Percentiles rank a stretch among this genome's conserved stretches.
phyloP scores from a whole-genome alignment of 2,888 invertebrate species.

The Amphipyra berbera region DNA sequence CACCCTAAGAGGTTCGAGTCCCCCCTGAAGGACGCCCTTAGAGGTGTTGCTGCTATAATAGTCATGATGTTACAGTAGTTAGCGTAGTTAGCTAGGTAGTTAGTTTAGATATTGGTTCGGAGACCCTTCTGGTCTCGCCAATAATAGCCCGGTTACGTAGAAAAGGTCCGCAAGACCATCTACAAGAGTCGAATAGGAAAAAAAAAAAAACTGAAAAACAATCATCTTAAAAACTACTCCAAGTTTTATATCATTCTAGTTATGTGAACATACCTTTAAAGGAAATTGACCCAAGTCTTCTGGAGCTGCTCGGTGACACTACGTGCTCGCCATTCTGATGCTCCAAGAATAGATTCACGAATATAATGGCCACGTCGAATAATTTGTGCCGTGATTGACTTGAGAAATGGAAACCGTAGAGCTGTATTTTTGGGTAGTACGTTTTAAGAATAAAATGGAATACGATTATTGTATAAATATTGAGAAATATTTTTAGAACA shows the following conservation, averaged over 20 bases:
- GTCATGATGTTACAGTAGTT: too few relatives aligned
- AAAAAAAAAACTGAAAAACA: background rate
- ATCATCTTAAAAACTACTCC: background rate
- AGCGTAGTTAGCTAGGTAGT: too few relatives aligned
- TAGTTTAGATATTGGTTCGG: too few relatives aligned
- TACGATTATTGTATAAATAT: background rate
- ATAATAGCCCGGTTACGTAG: too few relatives aligned
- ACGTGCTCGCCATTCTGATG: slow-evolving; percentile 74
- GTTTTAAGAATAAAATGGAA: background rate
- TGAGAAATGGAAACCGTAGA: slow-evolving; percentile 37
- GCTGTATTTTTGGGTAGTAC: slow-evolving; percentile 20
- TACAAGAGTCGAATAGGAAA: too few relatives aligned
- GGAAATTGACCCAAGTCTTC: slow-evolving; percentile 78
- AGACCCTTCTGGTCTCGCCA: too few relatives aligned
- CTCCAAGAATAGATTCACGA: slow-evolving; percentile 52
- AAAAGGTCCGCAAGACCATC: too few relatives aligned
- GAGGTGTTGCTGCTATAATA: too few relatives aligned
- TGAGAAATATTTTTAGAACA: background rate
- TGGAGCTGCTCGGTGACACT: slow-evolving; percentile 55
- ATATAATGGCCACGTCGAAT: slow-evolving; percentile 60
- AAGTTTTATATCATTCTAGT: slow-evolving; percentile 5
- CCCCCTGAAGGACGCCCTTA: too few relatives aligned
- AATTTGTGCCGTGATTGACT: slow-evolving; percentile 70
- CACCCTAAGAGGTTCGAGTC: too few relatives aligned
- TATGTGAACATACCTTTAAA: slow-evolving; percentile 57